phyloP scores from a whole-genome alignment of 2,113 vertebrate species.

The Physeter macrocephalus region DNA sequence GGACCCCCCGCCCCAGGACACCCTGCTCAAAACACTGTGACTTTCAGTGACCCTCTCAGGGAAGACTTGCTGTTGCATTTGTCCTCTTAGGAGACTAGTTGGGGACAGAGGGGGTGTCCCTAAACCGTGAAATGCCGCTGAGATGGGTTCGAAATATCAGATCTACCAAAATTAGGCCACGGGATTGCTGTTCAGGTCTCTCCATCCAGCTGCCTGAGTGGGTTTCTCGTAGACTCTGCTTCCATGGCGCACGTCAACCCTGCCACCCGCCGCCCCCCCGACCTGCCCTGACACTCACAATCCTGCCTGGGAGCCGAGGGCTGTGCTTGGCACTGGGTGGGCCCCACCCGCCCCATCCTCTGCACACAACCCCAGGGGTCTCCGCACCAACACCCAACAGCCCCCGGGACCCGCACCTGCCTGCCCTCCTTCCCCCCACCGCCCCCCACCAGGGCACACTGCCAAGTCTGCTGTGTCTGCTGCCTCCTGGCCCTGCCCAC shows the following conservation, averaged over 20 bases:
- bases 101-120: background rate
- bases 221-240: background rate
- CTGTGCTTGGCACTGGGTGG: background rate
- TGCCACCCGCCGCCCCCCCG: background rate
- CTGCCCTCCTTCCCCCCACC: background rate
- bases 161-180: background rate
- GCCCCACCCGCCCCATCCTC: no score
- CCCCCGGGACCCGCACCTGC: fast-evolving
- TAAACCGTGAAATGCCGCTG: background rate
- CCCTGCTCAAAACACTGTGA: background rate
- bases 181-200: background rate
- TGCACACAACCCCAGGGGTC: background rate
- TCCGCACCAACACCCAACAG: background rate
- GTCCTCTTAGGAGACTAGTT: background rate
- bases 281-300: background rate
- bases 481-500: background rate
- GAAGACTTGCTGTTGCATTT: background rate
- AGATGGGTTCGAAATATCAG: background rate
- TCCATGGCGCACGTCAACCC: fast-evolving
- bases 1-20: background rate
- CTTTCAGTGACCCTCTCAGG: background rate
- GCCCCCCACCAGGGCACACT: background rate
- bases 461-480: background rate
- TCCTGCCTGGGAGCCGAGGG: background rate
- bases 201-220: fast-evolving